phyloP scores from a whole-genome alignment of 2,888 invertebrate genomes.

The Dryococelus australis region DNA sequence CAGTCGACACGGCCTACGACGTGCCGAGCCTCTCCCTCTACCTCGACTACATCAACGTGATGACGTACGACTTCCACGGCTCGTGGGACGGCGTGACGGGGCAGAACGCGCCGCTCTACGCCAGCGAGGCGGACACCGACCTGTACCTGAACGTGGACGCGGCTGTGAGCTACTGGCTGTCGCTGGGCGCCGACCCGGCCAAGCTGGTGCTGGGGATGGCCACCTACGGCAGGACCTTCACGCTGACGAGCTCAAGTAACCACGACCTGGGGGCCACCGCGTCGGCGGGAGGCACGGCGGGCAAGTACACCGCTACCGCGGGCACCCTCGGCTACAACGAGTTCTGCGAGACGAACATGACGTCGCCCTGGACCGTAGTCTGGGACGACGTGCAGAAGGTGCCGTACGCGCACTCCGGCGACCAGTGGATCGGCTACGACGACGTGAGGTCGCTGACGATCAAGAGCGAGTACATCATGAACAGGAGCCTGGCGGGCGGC shows the following conservation, averaged over 20 bases:
- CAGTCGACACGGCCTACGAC: slow-evolving; percentile 66
- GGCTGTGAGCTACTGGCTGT: slow-evolving; percentile 63
- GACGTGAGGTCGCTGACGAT: slow-evolving; percentile 63
- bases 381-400: slow-evolving; percentile 57
- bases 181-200: slow-evolving; percentile 64
- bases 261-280: slow-evolving; percentile 64
- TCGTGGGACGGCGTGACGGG: slow-evolving; percentile 71
- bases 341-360: slow-evolving; percentile 57
- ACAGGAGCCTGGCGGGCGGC: slow-evolving; percentile 62
- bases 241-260: slow-evolving; percentile 60
- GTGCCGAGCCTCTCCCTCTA: slow-evolving; percentile 65
- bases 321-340: slow-evolving; percentile 79
- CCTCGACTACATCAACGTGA: slow-evolving; percentile 72
- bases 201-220: slow-evolving; percentile 76
- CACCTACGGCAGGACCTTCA: slow-evolving; percentile 74
- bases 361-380: slow-evolving; percentile 53
- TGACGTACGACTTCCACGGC: slow-evolving; percentile 79
- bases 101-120: slow-evolving; percentile 71
- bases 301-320: slow-evolving; percentile 67
- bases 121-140: slow-evolving; percentile 52
- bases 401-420: slow-evolving; percentile 58
- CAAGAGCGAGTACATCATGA: slow-evolving; percentile 50
- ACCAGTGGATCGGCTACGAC: slow-evolving; percentile 77
- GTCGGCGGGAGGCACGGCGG: slow-evolving; percentile 66
- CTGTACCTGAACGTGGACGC: slow-evolving; percentile 59